Conservation (phyloP, 2,797 vertebrate species). For the Parauchenoglanis punctatus region DNA sequence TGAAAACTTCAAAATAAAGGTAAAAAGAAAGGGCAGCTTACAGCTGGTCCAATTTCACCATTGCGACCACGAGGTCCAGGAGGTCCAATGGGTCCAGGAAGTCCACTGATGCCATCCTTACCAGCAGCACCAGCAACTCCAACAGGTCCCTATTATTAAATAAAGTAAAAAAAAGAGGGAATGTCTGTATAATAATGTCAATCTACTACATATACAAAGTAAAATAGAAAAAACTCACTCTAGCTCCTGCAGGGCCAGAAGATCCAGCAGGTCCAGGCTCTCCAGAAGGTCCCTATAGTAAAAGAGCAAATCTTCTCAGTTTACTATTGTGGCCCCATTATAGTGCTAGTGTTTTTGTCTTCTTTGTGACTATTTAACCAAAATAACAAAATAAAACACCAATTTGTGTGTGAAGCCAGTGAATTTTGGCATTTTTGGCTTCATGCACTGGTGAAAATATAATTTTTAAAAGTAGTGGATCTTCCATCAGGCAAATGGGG, state of each 20-base stretch:
- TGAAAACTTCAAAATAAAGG: neutral
- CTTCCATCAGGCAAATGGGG: neutral
- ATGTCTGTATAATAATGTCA: neutral
- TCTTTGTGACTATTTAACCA: neutral
- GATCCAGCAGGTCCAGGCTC: slow-evolving; percentile 92
- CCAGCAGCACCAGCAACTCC: slow-evolving; percentile 86
- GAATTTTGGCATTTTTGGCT: neutral
- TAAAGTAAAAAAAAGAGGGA: neutral
- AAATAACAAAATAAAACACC: neutral
- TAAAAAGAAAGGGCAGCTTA: slow-evolving; percentile 71
- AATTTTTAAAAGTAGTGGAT: neutral
- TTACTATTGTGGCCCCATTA: neutral
- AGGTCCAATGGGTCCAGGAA: slow-evolving; percentile 94
- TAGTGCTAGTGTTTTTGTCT: neutral
- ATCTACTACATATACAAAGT: neutral
- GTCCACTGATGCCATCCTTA: slow-evolving; percentile 92
- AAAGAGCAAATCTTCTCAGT: slow-evolving; percentile 8
- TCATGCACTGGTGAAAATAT: neutral
- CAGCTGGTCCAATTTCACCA: slow-evolving; percentile 90
- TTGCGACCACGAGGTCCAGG: slow-evolving; percentile 94
- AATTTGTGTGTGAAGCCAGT: neutral
- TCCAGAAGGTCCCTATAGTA: slow-evolving; percentile 83
- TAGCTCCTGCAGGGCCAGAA: slow-evolving; percentile 89
- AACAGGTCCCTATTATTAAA: slow-evolving; percentile 82
- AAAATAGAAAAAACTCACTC: slow-evolving; percentile 78